Base-by-base conservation (phyloP, 1,140 invertebrate genomes). In the Nasonia longicornis region DNA sequence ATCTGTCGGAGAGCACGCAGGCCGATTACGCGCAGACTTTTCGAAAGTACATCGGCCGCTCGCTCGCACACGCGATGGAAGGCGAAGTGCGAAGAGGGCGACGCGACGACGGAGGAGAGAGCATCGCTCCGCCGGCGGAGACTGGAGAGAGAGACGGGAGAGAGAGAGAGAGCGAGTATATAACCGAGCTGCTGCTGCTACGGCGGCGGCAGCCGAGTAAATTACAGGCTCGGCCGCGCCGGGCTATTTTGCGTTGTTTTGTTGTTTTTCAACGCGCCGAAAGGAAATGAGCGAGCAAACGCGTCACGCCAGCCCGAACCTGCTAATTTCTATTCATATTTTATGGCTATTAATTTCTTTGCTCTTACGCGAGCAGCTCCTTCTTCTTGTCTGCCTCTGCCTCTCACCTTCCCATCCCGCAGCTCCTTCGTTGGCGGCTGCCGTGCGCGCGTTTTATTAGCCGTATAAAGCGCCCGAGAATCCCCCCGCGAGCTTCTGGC, bases 271-370 rank as follows among this genome's bases (percentile, higher is more conserved):
- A 91, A 91, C 90, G 89, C 90, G 89, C 89, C 90, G 90, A 90
- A 90, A 91, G 90, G 90, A 91, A 91, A 91, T 91, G 90, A 90
- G 89, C 89, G 90, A 90, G 90, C 89, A 90, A 90, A 90, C 89
- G 89, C 89, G 89, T 91, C 90, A 91, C 89, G 90, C 90, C 89
- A 91, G 89, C 89, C 89, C 90, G 89, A 90, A 91, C 89, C 89
- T 89, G 90, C 90, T 91, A 91, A 91, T 90, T 91, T 91, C 90
- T 91, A 91, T 90, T 91, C 90, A 91, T 91, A 91, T 91, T 91
- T 91, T 91, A 91, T 91, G 90, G 90, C 90, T 91, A 91, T 91
- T 91, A 91, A 91, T 91, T 91, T 91, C 90, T 90, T 89, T 90
- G 89, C 90, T 90, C 74, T 81, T 81, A 81, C 64, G 52, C 80